Conservation (phyloP, 2,888 invertebrate species). For the Zeuzera pyrina region DNA sequence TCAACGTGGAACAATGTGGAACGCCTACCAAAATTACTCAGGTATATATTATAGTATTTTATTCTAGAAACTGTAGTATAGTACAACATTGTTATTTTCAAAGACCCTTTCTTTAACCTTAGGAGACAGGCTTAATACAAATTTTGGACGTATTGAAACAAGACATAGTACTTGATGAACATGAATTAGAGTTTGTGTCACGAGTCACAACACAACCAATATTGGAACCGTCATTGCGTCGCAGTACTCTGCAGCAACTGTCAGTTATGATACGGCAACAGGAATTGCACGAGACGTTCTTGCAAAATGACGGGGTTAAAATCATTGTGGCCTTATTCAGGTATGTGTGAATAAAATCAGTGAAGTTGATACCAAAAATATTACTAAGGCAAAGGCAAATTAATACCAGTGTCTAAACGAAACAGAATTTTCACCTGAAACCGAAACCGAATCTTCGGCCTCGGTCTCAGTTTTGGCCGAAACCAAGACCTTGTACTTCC, state of each 20-base stretch:
- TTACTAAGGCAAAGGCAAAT: too few species aligned
- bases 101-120: constrained; percentile 11
- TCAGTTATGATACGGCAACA: constrained; percentile 77
- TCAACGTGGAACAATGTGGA: constrained; percentile 45
- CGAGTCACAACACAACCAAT: constrained; percentile 27
- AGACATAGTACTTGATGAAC: constrained; percentile 45
- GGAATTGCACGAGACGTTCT: constrained; percentile 73
- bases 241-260: constrained; percentile 78
- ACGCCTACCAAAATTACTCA: constrained; percentile 40
- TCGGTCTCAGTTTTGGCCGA: too few species aligned
- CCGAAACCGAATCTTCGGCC: too few species aligned
- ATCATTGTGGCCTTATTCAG: constrained; percentile 51
- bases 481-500: too few species aligned
- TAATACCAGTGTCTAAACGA: too few species aligned
- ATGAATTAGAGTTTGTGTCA: constrained; percentile 29
- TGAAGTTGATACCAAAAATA: too few species aligned
- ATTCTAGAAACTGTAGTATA: constrained; percentile 1
- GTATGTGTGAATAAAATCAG: too few species aligned
- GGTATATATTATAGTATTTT: constrained; percentile 29
- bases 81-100: neutral
- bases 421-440: too few species aligned
- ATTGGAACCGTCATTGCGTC: constrained; percentile 77
- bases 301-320: constrained; percentile 71
- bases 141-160: constrained; percentile 59
- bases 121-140: constrained; percentile 49